Evolutionary conservation across 1,140 invertebrate genomes (phyloP).

Genomic region (Meloidogyne floridensis): DNA sequence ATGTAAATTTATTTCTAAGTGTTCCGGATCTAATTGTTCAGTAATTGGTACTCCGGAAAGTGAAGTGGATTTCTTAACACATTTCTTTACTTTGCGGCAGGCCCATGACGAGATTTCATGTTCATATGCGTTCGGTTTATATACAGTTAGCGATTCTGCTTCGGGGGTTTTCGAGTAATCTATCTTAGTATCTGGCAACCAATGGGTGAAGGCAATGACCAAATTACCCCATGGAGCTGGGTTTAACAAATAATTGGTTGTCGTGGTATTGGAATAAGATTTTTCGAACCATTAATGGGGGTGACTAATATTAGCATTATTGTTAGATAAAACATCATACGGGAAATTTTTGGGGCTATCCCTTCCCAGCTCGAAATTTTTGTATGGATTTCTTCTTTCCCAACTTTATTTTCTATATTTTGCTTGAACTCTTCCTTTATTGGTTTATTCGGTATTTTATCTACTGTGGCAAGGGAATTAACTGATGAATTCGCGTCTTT

Average conservation of each 20-base stretch:
- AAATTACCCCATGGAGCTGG: neutral
- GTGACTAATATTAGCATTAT: neutral
- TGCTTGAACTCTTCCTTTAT: too few relatives aligned
- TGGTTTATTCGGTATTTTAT: neutral
- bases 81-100: constrained; percentile 1
- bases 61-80: neutral
- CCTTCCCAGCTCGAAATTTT: constrained; percentile 11
- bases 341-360: neutral
- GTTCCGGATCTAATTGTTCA: neutral
- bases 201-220: neutral
- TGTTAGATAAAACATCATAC: neutral
- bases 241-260: too few relatives aligned
- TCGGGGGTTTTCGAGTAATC: neutral
- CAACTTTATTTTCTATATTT: neutral
- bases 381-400: neutral
- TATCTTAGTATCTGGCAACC: neutral
- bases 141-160: neutral
- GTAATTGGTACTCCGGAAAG: neutral
- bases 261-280: too few relatives aligned
- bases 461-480: neutral
- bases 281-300: too few relatives aligned
- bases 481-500: too few relatives aligned
- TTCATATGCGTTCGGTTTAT: constrained; percentile 8
- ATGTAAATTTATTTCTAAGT: neutral
- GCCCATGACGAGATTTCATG: neutral